Evolutionary conservation across 2,797 vertebrate species (phyloP), one percentile per base, ranked within the genome.

Genomic region (Podarcis lilfordi): DNA sequence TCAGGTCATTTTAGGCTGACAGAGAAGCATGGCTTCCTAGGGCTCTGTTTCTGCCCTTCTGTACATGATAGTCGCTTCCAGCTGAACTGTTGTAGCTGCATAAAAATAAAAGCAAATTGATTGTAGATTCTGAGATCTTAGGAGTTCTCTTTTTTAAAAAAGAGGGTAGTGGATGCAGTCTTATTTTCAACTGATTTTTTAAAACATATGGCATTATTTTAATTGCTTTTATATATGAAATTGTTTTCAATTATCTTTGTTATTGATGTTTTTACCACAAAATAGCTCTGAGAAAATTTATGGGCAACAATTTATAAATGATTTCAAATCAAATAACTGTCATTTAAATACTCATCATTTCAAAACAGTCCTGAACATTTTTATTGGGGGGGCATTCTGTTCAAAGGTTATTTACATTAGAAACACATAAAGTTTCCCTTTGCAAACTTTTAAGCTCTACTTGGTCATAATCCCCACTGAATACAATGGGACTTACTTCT

Each of bases 71-170:
- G 86, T 71, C 85, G 59, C 87, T 87, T 92, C 92, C 91, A 89
- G 88, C 92, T 92, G 92, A 74, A 75, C 50, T 72, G 32, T 79
- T 84, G 50, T 84, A 40, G 32, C 4, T 69, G 21, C 32, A 69
- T 92, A 92, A 90, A 55, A 94, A 94, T 93, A 93, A 89, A 94
- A 94, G 94, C 80, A 37, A 89, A 87, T 95, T 94, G 94, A 95
- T 94, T 94, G 86, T 91, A 94, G 90, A 75, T 85, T 95, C 85
- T 94, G 89, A 91, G 15, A 68, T 89, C 76, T 83, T 59, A 78
- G 80, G 21, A 75, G 87, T 79, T 86, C 85, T 90, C 6, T 80
- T 78, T 76, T 84, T 71, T 4, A 37, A 32, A 7, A n/a, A 29
- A 61, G 7, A 45, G 50, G 77, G n/a, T 37, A 55, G 50, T 55